Evolutionary conservation across 2,113 vertebrate species (phyloP), one percentile per base, ranked within the genome.

Genomic region (Narcine bancroftii): DNA sequence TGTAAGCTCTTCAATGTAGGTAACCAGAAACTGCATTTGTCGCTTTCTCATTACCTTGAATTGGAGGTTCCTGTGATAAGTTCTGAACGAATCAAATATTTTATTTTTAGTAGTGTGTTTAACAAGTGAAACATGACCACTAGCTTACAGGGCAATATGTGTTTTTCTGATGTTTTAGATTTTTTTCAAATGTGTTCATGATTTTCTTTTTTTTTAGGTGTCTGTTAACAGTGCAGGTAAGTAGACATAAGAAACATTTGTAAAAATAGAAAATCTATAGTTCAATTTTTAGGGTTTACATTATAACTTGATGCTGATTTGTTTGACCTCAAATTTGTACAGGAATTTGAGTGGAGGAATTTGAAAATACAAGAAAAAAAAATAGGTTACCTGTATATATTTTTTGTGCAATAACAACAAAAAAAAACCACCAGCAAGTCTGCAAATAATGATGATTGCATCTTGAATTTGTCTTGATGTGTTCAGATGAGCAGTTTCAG

Each of bases 181-280:
- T 91, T 66, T 91, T 69, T 45, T 13, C 2, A 47, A 15, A 11
- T 13, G 11, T 33, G 15, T 63, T 92, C 83, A 83, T 93, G 45
- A 56, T 36, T 93, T 93, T 95, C 24, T 95, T 92, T 95, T 92
- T 92, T 97, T 95, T 92, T 95, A 99, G 98, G 97, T 99, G 60
- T 99, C 97, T 94, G 98, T 99, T 93, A 99, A 99, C 92, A 98
- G 97, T 93, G 97, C 98, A 98, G 98, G 98, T 99, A 93, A 96
- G 97, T 71, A 26, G 26, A 6, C 6, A 26, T 33, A 29, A 10
- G 15, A 66, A 15, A 69, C 13, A 91, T 69, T 42, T 47, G 9
- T 10, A 29, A 26, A 19, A 42, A 91, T 17, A 69, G 39, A 69
- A 69, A 91, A 47, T 42, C 11, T 10, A 24, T 10, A 69, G 39